Evolutionary conservation across 2,797 vertebrate genomes (phyloP).

Genomic region (Sebastolobus alascanus): DNA sequence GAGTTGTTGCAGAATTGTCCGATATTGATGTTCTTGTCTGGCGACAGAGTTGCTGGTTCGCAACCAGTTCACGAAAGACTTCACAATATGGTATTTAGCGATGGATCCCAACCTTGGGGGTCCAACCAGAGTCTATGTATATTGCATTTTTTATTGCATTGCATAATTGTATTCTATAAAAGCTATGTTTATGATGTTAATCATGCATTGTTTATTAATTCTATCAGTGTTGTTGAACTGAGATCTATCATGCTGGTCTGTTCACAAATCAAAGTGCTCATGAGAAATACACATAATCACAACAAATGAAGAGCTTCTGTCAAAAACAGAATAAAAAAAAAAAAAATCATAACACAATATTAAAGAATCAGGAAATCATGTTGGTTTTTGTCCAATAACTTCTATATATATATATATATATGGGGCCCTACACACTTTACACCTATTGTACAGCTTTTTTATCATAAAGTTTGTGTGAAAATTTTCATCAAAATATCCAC

Average conservation of each 20-base stretch:
- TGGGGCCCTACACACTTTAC: background rate
- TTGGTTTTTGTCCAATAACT: background rate
- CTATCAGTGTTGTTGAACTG: constrained; percentile 13
- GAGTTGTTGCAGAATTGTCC: constrained; percentile 12
- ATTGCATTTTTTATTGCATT: constrained; percentile 61
- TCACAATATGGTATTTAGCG: constrained; percentile 8
- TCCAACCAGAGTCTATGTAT: constrained; percentile 30
- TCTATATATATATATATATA: background rate
- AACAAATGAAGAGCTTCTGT: constrained; percentile 16
- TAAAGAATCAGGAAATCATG: background rate
- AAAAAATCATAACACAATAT: constrained; percentile 1
- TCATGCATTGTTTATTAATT: constrained; percentile 39
- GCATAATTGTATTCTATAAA: constrained; percentile 55
- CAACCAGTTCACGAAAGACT: constrained; percentile 13
- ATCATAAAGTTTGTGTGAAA: background rate
- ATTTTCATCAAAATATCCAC: background rate
- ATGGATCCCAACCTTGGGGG: background rate
- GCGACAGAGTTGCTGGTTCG: background rate
- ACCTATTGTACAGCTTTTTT: background rate
- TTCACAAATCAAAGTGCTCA: constrained; percentile 36
- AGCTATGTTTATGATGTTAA: constrained; percentile 15
- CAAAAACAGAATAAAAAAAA: background rate
- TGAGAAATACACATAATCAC: constrained; percentile 24
- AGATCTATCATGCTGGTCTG: constrained; percentile 36
- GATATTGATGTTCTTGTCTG: constrained; percentile 1